These are phyloP conservation scores for Halocynthia aurantium DNA, from an alignment of 23 tunicate genomes.

Conservation along the genomic window DNA sequence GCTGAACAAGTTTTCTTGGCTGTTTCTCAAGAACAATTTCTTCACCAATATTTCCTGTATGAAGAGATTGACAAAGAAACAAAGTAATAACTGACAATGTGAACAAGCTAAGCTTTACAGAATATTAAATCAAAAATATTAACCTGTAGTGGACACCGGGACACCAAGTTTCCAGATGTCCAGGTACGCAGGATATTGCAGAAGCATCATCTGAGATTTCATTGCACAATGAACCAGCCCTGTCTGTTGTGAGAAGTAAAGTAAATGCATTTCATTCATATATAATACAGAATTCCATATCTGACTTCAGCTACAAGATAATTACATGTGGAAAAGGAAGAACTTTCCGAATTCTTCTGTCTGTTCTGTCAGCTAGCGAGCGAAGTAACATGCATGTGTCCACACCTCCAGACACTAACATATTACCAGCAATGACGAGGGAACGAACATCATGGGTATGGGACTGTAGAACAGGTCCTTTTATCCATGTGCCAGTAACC, in stretches of 20 bases:
- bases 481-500: slow-evolving; percentile 35
- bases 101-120: neutral
- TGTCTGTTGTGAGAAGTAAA: slow-evolving; percentile 24
- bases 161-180: slow-evolving; percentile 58
- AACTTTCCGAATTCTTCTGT: slow-evolving; percentile 15
- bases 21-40: slow-evolving; percentile 22
- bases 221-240: slow-evolving; percentile 26
- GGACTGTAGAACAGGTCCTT: slow-evolving; percentile 32
- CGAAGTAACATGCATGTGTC: slow-evolving; percentile 41
- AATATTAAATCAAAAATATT: neutral
- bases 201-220: slow-evolving; percentile 15
- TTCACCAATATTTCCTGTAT: neutral
- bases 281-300: neutral
- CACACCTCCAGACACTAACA: slow-evolving; percentile 72
- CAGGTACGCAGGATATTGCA: slow-evolving; percentile 53
- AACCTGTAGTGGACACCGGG: slow-evolving; percentile 3
- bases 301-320: neutral
- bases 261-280: neutral
- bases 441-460: slow-evolving; percentile 88
- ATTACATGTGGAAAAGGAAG: slow-evolving; percentile 48
- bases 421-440: slow-evolving; percentile 16
- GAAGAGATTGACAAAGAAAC: neutral
- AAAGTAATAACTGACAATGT: neutral
- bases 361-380: neutral
- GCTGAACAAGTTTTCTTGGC: slow-evolving; percentile 39